Evolutionary conservation across 2,797 vertebrate species (phyloP), one percentile per base, ranked within the genome.

Genomic region (Paratrypauchen microcephalus): DNA sequence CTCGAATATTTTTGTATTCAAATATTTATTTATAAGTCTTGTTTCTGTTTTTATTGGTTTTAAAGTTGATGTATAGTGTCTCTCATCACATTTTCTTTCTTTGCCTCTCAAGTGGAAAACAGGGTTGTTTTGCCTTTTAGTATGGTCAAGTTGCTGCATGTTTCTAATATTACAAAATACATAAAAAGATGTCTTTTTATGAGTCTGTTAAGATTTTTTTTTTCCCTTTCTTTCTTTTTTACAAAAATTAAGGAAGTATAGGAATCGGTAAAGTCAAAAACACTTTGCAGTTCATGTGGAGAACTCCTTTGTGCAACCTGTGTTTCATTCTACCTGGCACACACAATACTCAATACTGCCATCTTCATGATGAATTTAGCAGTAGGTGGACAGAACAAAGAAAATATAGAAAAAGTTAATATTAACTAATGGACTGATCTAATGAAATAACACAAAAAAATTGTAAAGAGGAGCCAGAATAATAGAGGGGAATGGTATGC

Each of bases 281-380:
- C 91, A 92, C 89, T 92, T 86, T 84, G 87, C 87, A 92, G 85
- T 93, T 93, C 90, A 92, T 91, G 86, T 89, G 78, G 88, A 93
- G 90, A 91, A 93, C 84, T 89, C 83, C 81, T 58, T 88, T 83
- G 83, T 88, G 87, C 85, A 86, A 75, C 79, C 75, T 81, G 72
- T 72, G 76, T 84, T 78, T 89, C 79, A 80, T 82, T 78, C 79
- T 79, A 74, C 68, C 71, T 83, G 84, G 84, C 86, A 89, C 88
- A 87, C 88, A 90, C 93, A 95, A 95, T 94, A 95, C 89, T 92
- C 93, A 95, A 95, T 95, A 95, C 93, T 94, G 93, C 90, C 90
- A 85, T 93, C 86, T 90, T 91, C 91, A 90, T 93, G 92, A 90
- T 92, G 41, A 84, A 87, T 87, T 76, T 84, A 86, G 79, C 81